Conservation (phyloP, 37 sponge, comb jelly and placozoan species). For the Axinella damicornis region DNA sequence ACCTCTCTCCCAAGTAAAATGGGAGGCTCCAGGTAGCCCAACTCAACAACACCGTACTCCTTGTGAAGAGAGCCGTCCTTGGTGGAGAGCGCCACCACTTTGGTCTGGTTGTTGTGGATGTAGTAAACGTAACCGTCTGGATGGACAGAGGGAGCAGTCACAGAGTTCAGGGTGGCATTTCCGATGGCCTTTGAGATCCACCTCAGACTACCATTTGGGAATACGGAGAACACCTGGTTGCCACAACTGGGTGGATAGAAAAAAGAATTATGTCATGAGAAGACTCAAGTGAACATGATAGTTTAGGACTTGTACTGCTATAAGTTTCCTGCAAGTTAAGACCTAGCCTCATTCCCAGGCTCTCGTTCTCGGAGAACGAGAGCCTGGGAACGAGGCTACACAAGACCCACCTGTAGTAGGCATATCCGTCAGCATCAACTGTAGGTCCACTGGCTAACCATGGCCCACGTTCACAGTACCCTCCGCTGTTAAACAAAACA, state of each 20-base stretch:
- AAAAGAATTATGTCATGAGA: too few relatives aligned
- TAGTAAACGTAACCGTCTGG: slow-evolving; percentile 17
- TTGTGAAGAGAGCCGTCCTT: slow-evolving; percentile 3
- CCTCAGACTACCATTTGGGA: slow-evolving; percentile 8
- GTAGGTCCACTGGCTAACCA: slow-evolving; percentile 45
- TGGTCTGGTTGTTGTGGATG: slow-evolving; percentile 26
- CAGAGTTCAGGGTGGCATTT: background rate
- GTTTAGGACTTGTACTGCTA: background rate
- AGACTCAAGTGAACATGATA: too few relatives aligned
- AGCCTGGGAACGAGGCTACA: too few relatives aligned
- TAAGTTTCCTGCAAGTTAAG: background rate
- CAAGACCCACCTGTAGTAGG: slow-evolving; percentile 26
- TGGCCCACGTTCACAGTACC: slow-evolving; percentile 11
- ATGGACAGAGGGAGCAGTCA: slow-evolving; percentile 13
- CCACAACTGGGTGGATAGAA: slow-evolving; percentile 44
- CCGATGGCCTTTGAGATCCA: slow-evolving; percentile 19
- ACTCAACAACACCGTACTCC: background rate
- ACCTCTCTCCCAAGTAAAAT: slow-evolving; percentile 16
- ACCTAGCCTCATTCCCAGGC: too few relatives aligned
- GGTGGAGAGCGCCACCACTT: background rate
- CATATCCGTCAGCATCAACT: slow-evolving; percentile 30
- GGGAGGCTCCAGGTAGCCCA: slow-evolving; percentile 17
- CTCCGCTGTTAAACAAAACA: background rate
- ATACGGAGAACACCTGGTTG: slow-evolving; percentile 26
- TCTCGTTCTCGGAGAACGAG: too few relatives aligned